Evolutionary conservation across 2,113 vertebrate species (phyloP), one percentile per base, ranked within the genome.

Genomic region (Eretmochelys imbricata): DNA sequence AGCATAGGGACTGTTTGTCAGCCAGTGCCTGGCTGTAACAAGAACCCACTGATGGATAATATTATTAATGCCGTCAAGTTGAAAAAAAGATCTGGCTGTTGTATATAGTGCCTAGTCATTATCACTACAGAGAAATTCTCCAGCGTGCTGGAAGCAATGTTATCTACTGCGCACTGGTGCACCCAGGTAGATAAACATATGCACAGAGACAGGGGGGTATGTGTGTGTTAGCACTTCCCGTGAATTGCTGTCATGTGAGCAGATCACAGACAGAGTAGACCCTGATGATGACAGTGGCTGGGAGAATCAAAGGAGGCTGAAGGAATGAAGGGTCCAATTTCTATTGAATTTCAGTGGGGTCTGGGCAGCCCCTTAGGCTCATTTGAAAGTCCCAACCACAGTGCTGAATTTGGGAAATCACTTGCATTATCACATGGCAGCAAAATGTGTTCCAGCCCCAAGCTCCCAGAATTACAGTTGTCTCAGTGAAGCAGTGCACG

Each of bases 181-280:
- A 42, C 35, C 80, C 35, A 48, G 55, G 65, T 46, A 54, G 38
- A 49, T 75, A n/a, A 57, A 81, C n/a, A 53, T 57, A 46, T 50
- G 25, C 69, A 57, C n/a, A 4, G 75, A 54, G 59, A 46, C 46
- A 22, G 7, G 27, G 19, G 1, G 1, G 27, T 25, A 1, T 1
- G 1, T 0, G 1, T 1, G 1, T 13, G 8, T 2, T 46, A 46
- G 42, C 69, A 78, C 0, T 0, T n/a, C 65, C n/a, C 4, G 35
- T 72, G 65, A 35, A 22, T 5, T 11, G 51, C 35, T 8, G 0
- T 75, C 69, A 1, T 1, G 75, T 72, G 57, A 9, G 51, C 8
- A 2, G 4, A 3, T 29, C 0, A 0, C 5, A 27, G 6, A 22
- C 1, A 1, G 0, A 1, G 6, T 57, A 50, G 75, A 51, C 17